Evolutionary conservation across 2,113 vertebrate species (phyloP), one percentile per base, ranked within the genome.

Genomic region (Hyperoodon ampullatus): DNA sequence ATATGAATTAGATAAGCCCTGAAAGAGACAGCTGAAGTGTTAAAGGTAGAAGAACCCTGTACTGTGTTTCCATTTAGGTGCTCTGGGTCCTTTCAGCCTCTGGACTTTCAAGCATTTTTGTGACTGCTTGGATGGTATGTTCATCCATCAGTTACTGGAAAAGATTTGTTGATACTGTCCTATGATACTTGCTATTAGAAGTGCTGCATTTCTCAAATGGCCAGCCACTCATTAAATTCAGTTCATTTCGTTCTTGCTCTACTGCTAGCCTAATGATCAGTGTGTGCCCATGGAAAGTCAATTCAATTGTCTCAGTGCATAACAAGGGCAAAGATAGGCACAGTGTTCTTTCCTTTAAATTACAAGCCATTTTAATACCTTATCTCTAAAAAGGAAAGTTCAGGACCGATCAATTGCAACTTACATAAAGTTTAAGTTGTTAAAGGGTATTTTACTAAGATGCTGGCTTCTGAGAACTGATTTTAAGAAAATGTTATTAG

Each of bases 291-390:
- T 53, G 30, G 74, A 97, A 98, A 96, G 50, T 95, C 75, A 88
- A 23, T 86, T 93, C 94, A 71, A 26, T 92, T 85, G 74, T 71
- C 89, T 97, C 78, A 93, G 44, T 96, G 68, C 63, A 83, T 97
- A 96, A 96, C 70, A 95, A 96, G 92, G 6, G 6, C 75, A 95
- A 93, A 97, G 84, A 90, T 33, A 50, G 53, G 50, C 94, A 96
- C 61, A 82, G 13, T 74, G 50, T 91, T 44, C 66, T 87, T 90
- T 90, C 72, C 39, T 65, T 90, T 93, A 78, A 97, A 95, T 96
- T 96, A 96, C 28, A 98, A n/a, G 50, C 5, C 77, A 89, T 95
- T 96, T 95, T 95, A 94, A 93, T 83, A 95, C 61, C 65, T 95
- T 95, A 84, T 84, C 63, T 91, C 18, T 50, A 81, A 44, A 93